Evolutionary conservation across 2,888 invertebrate genomes (phyloP).

Genomic region (Acanthopleura granulata): DNA sequence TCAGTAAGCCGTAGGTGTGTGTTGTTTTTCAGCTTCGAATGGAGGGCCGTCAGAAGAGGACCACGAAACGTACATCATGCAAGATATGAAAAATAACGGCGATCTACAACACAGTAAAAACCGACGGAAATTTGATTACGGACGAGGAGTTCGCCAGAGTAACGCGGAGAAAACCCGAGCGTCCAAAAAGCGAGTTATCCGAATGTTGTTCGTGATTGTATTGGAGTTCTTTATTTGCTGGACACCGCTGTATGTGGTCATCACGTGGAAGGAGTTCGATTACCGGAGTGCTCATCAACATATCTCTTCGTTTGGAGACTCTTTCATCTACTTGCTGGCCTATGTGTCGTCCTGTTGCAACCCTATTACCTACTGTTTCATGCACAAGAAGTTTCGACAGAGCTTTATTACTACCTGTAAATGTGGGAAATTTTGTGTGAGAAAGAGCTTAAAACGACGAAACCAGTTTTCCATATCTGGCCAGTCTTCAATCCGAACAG

Average conservation of each 20-base stretch:
- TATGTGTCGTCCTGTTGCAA: conserved; percentile 88
- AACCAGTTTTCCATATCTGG: conserved; percentile 15
- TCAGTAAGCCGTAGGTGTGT: too few species aligned
- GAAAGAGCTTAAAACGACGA: neutral
- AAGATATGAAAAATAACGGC: conserved; percentile 10
- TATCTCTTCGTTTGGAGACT: conserved; percentile 70
- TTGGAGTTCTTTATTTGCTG: conserved; percentile 92
- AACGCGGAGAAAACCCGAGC: conserved; percentile 84
- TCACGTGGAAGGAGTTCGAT: conserved; percentile 82
- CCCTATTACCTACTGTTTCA: conserved; percentile 91
- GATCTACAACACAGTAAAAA: neutral
- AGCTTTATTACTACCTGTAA: conserved; percentile 81
- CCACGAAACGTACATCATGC: conserved; percentile 15
- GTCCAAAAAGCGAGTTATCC: conserved; percentile 70
- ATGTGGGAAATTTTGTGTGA: conserved; percentile 12
- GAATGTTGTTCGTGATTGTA: conserved; percentile 93
- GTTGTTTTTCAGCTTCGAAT: neutral
- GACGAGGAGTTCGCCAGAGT: conserved; percentile 70
- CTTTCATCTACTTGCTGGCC: conserved; percentile 81
- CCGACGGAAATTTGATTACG: conserved; percentile 18
- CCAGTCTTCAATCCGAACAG: conserved; percentile 15
- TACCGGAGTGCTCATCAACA: conserved; percentile 74
- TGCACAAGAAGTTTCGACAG: conserved; percentile 88
- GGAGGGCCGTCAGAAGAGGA: neutral
- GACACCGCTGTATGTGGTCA: conserved; percentile 87